Evolutionary conservation across 2,888 invertebrate species (phyloP).

Genomic region (Eupithecia subfuscata): DNA sequence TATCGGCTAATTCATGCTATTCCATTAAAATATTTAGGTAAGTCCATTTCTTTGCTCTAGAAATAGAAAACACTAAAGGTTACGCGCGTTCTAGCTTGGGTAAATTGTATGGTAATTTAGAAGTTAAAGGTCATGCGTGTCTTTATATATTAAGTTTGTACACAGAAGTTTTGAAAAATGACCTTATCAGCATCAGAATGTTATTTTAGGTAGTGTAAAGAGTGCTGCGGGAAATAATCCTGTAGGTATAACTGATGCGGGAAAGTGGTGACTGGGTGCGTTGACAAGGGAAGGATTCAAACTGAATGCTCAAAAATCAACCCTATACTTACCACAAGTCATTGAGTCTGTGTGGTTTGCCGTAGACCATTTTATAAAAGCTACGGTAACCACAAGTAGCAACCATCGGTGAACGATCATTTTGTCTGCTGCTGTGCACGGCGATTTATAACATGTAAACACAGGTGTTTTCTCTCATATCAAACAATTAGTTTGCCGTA

Average conservation of each 20-base stretch:
- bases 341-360: constrained; percentile 33
- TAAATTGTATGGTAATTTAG: constrained; percentile 7
- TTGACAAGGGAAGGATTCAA: constrained; percentile 37
- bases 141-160: background rate
- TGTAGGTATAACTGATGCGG: constrained; percentile 12
- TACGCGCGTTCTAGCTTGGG: constrained; percentile 9
- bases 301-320: constrained; percentile 58
- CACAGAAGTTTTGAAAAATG: background rate
- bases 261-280: constrained; percentile 38
- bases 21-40: background rate
- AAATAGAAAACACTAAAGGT: constrained; percentile 9
- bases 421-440: constrained; percentile 52
- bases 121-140: constrained; percentile 33
- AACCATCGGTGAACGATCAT: constrained; percentile 61
- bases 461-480: constrained; percentile 55
- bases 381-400: constrained; percentile 55
- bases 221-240: constrained; percentile 22
- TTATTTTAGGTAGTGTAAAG: constrained; percentile 27
- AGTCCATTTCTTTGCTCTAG: constrained; percentile 7
- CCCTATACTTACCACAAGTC: constrained; percentile 53
- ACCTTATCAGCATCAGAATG: constrained; percentile 17
- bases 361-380: constrained; percentile 47
- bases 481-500: constrained; percentile 50
- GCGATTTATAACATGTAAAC: constrained; percentile 47
- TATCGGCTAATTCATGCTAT: background rate